phyloP scores from a whole-genome alignment of 1,140 invertebrate genomes.

The Rhopalosiphum maidis region DNA sequence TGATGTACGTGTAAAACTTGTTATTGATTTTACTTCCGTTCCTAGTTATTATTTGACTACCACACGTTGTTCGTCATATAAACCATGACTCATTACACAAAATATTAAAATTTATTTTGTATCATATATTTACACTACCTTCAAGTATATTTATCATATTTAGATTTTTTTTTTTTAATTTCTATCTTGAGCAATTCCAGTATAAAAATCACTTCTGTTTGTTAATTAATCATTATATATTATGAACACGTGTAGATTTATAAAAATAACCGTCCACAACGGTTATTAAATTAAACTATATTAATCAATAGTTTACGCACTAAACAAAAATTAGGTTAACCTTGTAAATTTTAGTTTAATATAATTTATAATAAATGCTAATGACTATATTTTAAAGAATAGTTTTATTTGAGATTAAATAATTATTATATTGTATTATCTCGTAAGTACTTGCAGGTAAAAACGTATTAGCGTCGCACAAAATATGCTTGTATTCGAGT shows the following conservation, averaged over 20 bases:
- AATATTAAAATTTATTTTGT: too few relatives aligned
- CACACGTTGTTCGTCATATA: neutral
- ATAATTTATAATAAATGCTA: neutral
- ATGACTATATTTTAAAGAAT: neutral
- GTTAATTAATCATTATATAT: neutral
- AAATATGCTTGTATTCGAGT: too few relatives aligned
- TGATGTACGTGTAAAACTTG: neutral
- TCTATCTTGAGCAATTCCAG: neutral
- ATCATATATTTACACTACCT: neutral
- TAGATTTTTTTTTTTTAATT: neutral
- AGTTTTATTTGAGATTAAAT: neutral
- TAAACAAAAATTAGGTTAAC: neutral
- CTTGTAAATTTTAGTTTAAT: neutral
- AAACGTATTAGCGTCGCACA: too few relatives aligned
- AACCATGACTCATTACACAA: too few relatives aligned
- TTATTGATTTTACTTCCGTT: neutral
- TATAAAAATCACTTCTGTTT: neutral
- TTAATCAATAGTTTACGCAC: neutral
- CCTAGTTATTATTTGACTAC: neutral
- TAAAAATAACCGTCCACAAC: neutral
- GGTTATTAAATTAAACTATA: neutral
- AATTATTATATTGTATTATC: too few relatives aligned
- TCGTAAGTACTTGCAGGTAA: too few relatives aligned
- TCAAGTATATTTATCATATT: neutral
- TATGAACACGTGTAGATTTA: too few relatives aligned